Evolutionary conservation across 2,797 vertebrate species (phyloP), one percentile per base, ranked within the genome.

Genomic region (Limnodromus scolopaceus): DNA sequence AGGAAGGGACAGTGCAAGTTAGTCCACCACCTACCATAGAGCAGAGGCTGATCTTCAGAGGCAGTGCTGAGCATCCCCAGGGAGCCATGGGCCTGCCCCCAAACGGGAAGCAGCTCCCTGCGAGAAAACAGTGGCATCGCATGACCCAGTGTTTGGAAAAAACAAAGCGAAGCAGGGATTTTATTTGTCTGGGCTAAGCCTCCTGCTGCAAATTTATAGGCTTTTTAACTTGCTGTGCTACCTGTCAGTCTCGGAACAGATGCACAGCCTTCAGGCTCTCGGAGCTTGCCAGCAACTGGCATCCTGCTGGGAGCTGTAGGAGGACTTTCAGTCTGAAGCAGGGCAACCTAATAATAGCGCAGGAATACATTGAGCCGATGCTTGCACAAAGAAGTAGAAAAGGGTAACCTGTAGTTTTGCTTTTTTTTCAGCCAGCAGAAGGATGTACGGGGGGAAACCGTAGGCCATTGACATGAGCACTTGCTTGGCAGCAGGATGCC

Each of bases 201-300:
- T 91, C 95, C 76, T 86, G 77, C 91, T 95, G 91, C 63, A 94
- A 65, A 90, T 95, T 89, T 79, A 23, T 45, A 75, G 60, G 58
- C 68, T 96, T 92, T 91, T 92, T 92, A 93, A 93, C 93, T 97
- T 12, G 68, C 85, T 63, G 89, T 83, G 83, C 83, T 96, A 96
- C 95, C 95, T 97, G 97, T 85, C 95, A 96, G 95, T 89, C 94
- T 68, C 22, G 5, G 91, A 97, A 89, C 96, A 96, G 96, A 97
- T 97, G 97, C 92, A 89, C 51, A 92, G 93, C 96, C 96, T 79
- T 65, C 87, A 71, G 97, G 97, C 95, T 92, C 85, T 58, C 1
- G 0, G 84, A 84, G 74, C 92, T 78, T 84, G 93, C 95, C 96
- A 97, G 93, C 86, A 84, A 38, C 90, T 85, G 93, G 88, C 91